Evolutionary conservation across 1,140 invertebrate species (phyloP).

Genomic region (Sitophilus oryzae): DNA sequence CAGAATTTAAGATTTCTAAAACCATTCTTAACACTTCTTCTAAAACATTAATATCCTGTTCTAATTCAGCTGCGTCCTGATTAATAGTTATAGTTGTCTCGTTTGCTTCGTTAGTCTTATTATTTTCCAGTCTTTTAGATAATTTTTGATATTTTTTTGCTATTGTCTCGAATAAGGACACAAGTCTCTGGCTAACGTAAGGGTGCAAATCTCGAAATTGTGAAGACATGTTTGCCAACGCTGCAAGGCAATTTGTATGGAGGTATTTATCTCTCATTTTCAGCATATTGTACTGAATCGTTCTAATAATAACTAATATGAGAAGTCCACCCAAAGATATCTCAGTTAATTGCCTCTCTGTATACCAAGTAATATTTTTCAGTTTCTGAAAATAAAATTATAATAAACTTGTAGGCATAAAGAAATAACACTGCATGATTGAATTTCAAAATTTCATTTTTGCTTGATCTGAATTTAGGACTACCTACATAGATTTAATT

Average conservation of each 20-base stretch:
- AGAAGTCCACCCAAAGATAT: constrained; percentile 93
- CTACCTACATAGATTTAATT: no score
- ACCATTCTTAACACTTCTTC: constrained; percentile 97
- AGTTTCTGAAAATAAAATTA: constrained; percentile 58
- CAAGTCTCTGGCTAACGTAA: constrained; percentile 90
- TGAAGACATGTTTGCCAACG: constrained; percentile 95
- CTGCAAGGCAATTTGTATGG: constrained; percentile 94
- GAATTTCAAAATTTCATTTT: no score
- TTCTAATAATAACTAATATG: constrained; percentile 89
- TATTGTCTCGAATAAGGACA: constrained; percentile 82
- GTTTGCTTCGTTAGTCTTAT: constrained; percentile 37
- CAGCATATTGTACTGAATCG: constrained; percentile 97
- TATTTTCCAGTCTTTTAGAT: constrained; percentile 30
- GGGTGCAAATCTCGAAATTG: constrained; percentile 92
- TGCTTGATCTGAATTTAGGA: no score
- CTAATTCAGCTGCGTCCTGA: constrained; percentile 46
- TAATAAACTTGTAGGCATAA: neutral
- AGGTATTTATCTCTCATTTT: constrained; percentile 95
- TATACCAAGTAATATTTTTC: constrained; percentile 87
- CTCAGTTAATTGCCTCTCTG: constrained; percentile 81
- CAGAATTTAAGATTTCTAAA: constrained; percentile 93
- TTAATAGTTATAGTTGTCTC: constrained; percentile 13
- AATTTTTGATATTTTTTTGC: constrained; percentile 63
- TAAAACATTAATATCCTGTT: constrained; percentile 87
- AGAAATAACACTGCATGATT: no score